Evolutionary conservation across 2,113 vertebrate genomes (phyloP).

Genomic region (Pseudonaja textilis): DNA sequence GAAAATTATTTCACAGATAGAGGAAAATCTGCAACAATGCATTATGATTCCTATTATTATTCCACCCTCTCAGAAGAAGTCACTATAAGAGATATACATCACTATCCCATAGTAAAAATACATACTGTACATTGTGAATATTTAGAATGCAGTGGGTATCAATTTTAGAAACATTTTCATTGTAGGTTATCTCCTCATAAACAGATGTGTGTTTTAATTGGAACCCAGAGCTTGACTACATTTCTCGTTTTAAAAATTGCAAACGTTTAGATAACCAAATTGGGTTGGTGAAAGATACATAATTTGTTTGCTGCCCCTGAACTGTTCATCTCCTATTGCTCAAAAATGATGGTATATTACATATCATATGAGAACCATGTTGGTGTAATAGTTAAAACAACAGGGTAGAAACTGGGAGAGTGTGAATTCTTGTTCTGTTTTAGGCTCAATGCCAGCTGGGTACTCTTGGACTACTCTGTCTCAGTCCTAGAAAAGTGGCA

Average conservation of each 20-base stretch:
- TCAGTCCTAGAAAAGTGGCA: not conserved
- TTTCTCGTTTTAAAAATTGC: not conserved
- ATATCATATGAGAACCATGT: not conserved
- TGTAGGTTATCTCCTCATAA: not conserved
- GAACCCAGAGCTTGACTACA: not conserved
- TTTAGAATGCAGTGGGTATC: not conserved
- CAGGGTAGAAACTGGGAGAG: too few relatives aligned
- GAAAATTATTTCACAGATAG: not conserved
- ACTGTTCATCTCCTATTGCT: not conserved
- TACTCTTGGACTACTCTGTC: not conserved
- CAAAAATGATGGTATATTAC: not conserved
- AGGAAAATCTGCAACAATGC: not conserved
- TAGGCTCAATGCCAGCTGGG: not conserved
- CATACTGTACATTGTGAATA: not conserved
- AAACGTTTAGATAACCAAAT: not conserved
- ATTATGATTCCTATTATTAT: not conserved
- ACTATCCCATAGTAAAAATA: not conserved
- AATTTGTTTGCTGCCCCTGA: not conserved
- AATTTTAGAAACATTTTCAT: not conserved
- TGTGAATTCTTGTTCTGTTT: too few relatives aligned
- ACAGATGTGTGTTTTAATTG: not conserved
- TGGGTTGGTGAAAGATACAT: not conserved
- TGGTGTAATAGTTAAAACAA: too few relatives aligned
- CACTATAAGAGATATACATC: not conserved
- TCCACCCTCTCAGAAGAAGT: not conserved